These are phyloP conservation scores for Diprion similis DNA, from an alignment of 1,140 invertebrate genomes.

Conservation along the genomic window DNA sequence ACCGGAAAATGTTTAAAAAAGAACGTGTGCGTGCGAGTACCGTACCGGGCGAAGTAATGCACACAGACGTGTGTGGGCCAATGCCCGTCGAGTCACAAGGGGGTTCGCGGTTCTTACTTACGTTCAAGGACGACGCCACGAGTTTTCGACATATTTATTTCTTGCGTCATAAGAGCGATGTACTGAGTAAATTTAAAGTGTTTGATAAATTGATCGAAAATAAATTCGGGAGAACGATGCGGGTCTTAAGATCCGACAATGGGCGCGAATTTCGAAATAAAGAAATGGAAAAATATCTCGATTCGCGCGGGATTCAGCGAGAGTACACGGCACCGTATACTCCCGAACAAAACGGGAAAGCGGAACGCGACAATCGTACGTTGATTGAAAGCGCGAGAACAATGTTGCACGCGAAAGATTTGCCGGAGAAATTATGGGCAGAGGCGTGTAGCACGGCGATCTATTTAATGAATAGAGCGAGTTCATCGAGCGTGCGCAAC, in stretches of 20 bases:
- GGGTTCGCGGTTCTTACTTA: constrained; percentile 50
- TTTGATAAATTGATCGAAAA: constrained; percentile 45
- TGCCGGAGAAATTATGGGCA: constrained; percentile 44
- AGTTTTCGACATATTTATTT: constrained; percentile 51
- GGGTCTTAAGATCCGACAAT: constrained; percentile 52
- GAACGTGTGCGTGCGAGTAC: too few relatives aligned
- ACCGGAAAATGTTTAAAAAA: too few relatives aligned
- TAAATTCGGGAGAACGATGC: constrained; percentile 40
- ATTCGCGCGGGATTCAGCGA: constrained; percentile 40
- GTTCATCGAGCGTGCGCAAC: too few relatives aligned
- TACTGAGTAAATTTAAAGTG: constrained; percentile 47
- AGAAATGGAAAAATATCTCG: constrained; percentile 42
- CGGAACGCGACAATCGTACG: constrained; percentile 35
- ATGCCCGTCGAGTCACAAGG: constrained; percentile 34
- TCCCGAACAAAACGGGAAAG: constrained; percentile 49
- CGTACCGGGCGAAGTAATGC: too few relatives aligned
- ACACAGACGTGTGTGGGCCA: too few relatives aligned
- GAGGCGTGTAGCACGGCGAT: constrained; percentile 45
- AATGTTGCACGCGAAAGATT: constrained; percentile 47
- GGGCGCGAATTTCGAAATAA: constrained; percentile 52
- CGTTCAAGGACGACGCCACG: constrained; percentile 57
- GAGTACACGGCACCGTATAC: constrained; percentile 42
- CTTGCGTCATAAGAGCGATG: constrained; percentile 52
- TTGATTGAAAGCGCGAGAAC: constrained; percentile 25
- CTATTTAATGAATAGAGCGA: constrained; percentile 32